phyloP scores from a whole-genome alignment of 2,797 vertebrate species.

The Lutra lutra region DNA sequence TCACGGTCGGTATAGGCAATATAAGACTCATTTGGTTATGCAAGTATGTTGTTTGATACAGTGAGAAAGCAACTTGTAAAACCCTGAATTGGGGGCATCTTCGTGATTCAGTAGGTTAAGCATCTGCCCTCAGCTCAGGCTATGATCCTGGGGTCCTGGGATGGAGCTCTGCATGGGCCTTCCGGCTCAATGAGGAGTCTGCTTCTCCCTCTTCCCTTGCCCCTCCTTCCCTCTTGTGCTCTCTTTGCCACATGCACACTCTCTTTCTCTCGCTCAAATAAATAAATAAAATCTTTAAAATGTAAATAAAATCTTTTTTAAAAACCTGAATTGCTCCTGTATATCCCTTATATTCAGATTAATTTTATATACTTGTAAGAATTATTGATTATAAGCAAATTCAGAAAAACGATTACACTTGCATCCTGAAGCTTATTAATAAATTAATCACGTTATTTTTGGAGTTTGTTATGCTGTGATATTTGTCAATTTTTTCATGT shows the following conservation, averaged over 20 bases:
- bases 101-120: not conserved
- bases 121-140: not conserved
- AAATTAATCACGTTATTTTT: not conserved
- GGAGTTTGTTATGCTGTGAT: not conserved
- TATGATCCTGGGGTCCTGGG: not conserved
- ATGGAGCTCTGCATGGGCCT: not conserved
- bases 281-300: not conserved
- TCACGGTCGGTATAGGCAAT: not conserved
- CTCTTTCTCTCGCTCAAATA: not conserved
- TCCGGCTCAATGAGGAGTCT: not conserved
- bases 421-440: not conserved
- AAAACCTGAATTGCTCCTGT: not conserved
- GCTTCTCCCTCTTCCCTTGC: not conserved
- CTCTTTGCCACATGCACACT: not conserved
- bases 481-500: not conserved
- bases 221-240: not conserved
- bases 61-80: not conserved
- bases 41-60: not conserved
- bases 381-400: not conserved
- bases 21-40: not conserved
- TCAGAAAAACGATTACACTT: not conserved
- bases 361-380: not conserved
- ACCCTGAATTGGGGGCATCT: not conserved
- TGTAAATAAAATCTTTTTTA: not conserved
- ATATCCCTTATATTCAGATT: not conserved